Percentiles rank a stretch among this genome's conserved stretches.
Conservation (phyloP, 2,113 vertebrate genomes). For the Galbula dea region DNA sequence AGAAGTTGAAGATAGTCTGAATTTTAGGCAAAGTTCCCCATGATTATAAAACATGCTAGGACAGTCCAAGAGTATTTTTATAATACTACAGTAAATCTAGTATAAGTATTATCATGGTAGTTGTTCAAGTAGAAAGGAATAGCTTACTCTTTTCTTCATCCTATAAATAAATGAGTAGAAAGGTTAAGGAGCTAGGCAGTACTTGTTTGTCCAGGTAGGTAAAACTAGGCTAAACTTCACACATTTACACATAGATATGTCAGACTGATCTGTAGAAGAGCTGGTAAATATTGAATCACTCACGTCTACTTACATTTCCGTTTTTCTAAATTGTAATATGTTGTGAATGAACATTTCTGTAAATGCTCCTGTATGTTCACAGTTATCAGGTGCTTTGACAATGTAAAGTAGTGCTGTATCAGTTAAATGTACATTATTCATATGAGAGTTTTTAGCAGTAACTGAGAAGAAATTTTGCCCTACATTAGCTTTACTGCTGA, state of each 20-base stretch:
- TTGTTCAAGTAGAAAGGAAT: neutral
- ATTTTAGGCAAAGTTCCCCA: neutral
- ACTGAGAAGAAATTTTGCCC: neutral
- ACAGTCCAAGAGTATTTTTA: neutral
- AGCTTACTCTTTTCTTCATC: neutral
- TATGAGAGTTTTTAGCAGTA: neutral
- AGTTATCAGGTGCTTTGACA: neutral
- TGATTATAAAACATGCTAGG: neutral
- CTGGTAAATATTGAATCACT: neutral
- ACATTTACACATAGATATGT: fast-evolving
- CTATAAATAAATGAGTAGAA: neutral
- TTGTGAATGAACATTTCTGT: neutral
- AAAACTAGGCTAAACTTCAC: neutral
- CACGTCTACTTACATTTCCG: neutral
- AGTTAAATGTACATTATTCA: neutral
- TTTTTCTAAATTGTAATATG: neutral
- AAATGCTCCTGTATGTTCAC: neutral
- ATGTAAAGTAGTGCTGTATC: neutral
- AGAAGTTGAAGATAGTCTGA: neutral
- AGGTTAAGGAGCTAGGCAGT: neutral
- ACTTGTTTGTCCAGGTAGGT: neutral
- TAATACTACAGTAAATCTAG: neutral
- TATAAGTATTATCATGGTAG: neutral
- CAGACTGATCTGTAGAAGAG: neutral
- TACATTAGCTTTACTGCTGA: neutral